Base-by-base conservation (phyloP, 2,797 vertebrate species). In the Tenualosa ilisha region DNA sequence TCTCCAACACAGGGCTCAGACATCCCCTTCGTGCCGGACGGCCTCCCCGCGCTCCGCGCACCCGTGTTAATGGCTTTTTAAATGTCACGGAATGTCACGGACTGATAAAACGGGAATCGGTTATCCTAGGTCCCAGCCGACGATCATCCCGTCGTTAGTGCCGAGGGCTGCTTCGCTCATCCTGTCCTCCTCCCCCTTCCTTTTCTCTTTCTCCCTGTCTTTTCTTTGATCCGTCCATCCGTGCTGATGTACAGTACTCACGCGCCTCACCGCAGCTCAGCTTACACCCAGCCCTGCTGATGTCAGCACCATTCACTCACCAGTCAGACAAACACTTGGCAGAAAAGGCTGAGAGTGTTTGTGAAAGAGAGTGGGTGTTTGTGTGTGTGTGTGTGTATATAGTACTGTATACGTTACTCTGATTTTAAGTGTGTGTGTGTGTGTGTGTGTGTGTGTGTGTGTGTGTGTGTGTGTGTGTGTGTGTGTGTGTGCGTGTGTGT, bases 51-150 rank as follows among this genome's bases (percentile, higher is more conserved):
- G 6, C 68, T 75, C 68, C 5, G 6, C 68, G 40, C 68, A 90
- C 90, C 91, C 89, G 92, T 94, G 93, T 93, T 96, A 96, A 96
- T 96, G 93, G 95, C 94, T 96, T 96, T 96, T 96, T 96, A 96
- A 96, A 96, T 96, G 95, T 96, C 96, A 96, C 92, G 92, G 94
- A 96, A 95, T 95, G 95, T 95, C 95, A 94, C 92, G 91, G 94
- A 95, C 95, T 96, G 95, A 96, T 96, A 96, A 96, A 95, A 94
- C 91, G 93, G 92, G 94, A 94, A 95, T 95, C 91, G 93, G 95
- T 95, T 96, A 95, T 96, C 95, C 94, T 92, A 93, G 92, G 93
- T 95, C 93, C 93, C 68, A 40, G 68, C 68, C 68, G 31, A 91
- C 93, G 93, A 95, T 95, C 93, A 92, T 93, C 89, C 81, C 75